Conservation (phyloP, 1,140 invertebrate genomes). For the Hypsibius dujardini region DNA sequence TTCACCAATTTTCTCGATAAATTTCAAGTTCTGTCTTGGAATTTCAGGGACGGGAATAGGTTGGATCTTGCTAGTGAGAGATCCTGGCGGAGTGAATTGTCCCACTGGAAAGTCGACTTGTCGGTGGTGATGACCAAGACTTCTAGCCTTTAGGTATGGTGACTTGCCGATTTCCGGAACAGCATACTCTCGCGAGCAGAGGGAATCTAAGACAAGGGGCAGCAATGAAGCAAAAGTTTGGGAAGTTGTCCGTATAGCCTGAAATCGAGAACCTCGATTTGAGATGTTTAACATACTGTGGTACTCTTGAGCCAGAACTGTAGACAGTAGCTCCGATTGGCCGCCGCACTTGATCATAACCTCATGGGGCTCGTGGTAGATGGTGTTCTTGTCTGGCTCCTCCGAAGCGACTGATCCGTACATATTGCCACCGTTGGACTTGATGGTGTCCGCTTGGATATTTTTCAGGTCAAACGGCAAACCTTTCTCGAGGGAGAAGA, state of each 20-base stretch:
- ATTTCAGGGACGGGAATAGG: conserved; percentile 49
- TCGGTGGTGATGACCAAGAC: background rate
- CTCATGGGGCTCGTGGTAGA: conserved; percentile 14
- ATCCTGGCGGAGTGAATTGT: background rate
- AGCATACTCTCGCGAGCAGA: conserved; percentile 10
- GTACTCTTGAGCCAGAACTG: background rate
- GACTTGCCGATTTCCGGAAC: background rate
- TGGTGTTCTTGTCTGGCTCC: conserved; percentile 8
- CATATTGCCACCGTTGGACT: background rate
- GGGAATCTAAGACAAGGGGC: background rate
- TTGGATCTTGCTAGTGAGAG: background rate
- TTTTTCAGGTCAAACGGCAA: conserved; percentile 14
- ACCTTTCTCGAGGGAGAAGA: conserved; percentile 6
- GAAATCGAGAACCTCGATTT: no score
- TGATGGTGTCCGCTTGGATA: conserved; percentile 4
- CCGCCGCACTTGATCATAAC: background rate
- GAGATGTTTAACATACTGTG: conserved; percentile 13
- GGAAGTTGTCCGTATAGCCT: no score
- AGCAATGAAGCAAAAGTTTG: background rate
- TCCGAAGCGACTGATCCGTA: conserved; percentile 5
- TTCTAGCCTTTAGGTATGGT: background rate
- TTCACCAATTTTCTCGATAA: conserved; percentile 57
- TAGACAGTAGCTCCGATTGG: background rate
- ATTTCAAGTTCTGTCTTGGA: conserved; percentile 50
- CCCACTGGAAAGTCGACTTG: background rate